phyloP scores from a whole-genome alignment of 2,888 invertebrate species.

The Celastrina argiolus region DNA sequence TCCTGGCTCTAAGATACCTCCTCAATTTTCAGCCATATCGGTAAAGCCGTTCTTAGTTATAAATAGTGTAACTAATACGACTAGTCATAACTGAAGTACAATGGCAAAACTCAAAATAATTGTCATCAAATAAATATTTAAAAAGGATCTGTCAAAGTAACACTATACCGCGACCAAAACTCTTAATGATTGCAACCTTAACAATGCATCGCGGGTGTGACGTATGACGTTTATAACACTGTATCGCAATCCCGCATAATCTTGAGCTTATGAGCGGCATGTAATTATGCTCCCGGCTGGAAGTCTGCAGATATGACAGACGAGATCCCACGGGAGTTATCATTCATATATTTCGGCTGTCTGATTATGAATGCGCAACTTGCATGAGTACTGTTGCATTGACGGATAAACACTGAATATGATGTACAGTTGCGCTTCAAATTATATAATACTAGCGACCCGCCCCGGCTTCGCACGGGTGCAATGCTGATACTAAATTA shows the following conservation, averaged over 20 bases:
- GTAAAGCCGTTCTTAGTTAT: no score
- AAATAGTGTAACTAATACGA: no score
- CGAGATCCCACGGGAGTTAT: slow-evolving; percentile 32
- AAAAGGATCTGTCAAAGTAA: not conserved
- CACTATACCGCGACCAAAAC: not conserved
- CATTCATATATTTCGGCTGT: slow-evolving; percentile 31
- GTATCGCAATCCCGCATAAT: slow-evolving; percentile 24
- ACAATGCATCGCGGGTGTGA: slow-evolving; percentile 4
- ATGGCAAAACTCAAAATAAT: no score
- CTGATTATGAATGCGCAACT: slow-evolving; percentile 30
- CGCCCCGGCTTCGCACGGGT: no score
- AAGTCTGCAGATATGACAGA: slow-evolving; percentile 34
- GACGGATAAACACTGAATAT: not conserved
- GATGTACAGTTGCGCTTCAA: not conserved
- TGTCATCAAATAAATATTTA: not conserved
- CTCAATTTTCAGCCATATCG: no score
- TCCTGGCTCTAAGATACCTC: no score
- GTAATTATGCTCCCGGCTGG: slow-evolving; percentile 33
- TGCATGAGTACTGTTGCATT: slow-evolving; percentile 9
- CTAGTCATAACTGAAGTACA: no score
- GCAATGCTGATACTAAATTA: no score
- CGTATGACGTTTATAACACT: slow-evolving; percentile 14
- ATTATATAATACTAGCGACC: no score
- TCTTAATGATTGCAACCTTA: slow-evolving; percentile 1
- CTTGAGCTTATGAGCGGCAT: slow-evolving; percentile 31